These are phyloP conservation scores for Euwallacea fornicatus DNA, from an alignment of 1,140 invertebrate genomes.

Conservation along the genomic window DNA sequence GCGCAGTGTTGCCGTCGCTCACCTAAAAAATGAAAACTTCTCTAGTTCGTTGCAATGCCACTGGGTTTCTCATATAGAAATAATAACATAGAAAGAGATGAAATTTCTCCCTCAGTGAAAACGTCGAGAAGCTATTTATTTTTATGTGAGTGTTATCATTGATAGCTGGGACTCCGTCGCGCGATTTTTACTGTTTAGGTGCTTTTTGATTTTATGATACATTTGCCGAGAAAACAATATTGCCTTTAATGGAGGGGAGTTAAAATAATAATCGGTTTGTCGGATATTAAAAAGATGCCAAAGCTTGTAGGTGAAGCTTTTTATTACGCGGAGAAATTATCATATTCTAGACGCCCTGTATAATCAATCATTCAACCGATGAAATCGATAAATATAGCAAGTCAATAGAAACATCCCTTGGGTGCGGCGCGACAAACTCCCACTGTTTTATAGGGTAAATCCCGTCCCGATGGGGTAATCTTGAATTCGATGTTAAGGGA, in stretches of 20 bases:
- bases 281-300: background rate
- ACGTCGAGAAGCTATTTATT: conserved; percentile 46
- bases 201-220: conserved; percentile 42
- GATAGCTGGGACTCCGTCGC: conserved; percentile 40
- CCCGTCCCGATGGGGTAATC: conserved; percentile 14
- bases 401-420: conserved; percentile 21
- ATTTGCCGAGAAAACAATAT: conserved; percentile 39
- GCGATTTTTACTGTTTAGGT: conserved; percentile 42
- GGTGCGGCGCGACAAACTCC: conserved; percentile 12
- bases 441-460: conserved; percentile 23
- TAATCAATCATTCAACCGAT: conserved; percentile 20
- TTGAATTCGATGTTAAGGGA: conserved; percentile 18
- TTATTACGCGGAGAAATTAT: background rate
- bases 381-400: conserved; percentile 21
- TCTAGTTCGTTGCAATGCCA: background rate
- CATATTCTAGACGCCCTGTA: background rate
- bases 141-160: conserved; percentile 48
- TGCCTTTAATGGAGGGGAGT: conserved; percentile 30
- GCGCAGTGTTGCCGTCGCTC: too few relatives aligned
- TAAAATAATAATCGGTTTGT: conserved; percentile 23
- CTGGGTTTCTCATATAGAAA: conserved; percentile 27
- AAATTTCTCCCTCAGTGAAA: conserved; percentile 23
- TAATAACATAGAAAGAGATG: conserved; percentile 30
- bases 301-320: background rate
- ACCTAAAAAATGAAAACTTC: too few relatives aligned